These are phyloP conservation scores for Amphipoea lucens DNA, from an alignment of 2,888 invertebrate genomes.

Conservation along the genomic window DNA sequence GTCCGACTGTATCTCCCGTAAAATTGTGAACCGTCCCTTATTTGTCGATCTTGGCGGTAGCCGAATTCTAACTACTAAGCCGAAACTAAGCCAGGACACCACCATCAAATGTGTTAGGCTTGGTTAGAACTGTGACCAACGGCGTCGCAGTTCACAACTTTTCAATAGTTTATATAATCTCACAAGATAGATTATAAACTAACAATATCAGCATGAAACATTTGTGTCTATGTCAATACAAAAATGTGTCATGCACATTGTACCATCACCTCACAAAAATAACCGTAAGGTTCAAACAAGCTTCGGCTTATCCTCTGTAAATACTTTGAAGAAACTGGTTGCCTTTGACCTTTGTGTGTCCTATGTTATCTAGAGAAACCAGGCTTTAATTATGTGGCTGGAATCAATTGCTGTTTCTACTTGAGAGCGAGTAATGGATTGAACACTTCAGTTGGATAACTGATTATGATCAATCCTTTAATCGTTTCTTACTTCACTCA, in stretches of 20 bases:
- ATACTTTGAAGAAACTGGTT: slow-evolving; percentile 11
- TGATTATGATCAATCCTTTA: slow-evolving; percentile 23
- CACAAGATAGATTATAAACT: too few species aligned
- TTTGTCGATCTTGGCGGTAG: too few species aligned
- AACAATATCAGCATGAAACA: too few species aligned
- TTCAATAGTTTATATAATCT: too few species aligned
- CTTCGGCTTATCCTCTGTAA: neutral
- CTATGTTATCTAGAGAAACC: slow-evolving; percentile 9
- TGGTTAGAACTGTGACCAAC: too few species aligned
- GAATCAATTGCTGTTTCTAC: neutral
- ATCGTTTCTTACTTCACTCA: slow-evolving; percentile 3
- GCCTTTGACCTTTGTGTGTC: neutral
- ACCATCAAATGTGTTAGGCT: too few species aligned
- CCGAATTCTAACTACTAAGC: too few species aligned
- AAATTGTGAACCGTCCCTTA: too few species aligned
- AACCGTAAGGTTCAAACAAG: neutral
- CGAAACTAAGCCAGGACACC: too few species aligned
- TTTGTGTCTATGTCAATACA: too few species aligned
- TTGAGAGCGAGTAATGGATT: slow-evolving; percentile 4
- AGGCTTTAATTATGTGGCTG: neutral
- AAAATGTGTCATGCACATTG: neutral
- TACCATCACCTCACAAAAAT: neutral
- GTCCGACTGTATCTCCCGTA: too few species aligned
- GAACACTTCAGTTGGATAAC: neutral
- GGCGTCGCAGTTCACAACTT: too few species aligned